Evolutionary conservation across 2,888 invertebrate species (phyloP).

Genomic region (Lithophane semibrunnea): DNA sequence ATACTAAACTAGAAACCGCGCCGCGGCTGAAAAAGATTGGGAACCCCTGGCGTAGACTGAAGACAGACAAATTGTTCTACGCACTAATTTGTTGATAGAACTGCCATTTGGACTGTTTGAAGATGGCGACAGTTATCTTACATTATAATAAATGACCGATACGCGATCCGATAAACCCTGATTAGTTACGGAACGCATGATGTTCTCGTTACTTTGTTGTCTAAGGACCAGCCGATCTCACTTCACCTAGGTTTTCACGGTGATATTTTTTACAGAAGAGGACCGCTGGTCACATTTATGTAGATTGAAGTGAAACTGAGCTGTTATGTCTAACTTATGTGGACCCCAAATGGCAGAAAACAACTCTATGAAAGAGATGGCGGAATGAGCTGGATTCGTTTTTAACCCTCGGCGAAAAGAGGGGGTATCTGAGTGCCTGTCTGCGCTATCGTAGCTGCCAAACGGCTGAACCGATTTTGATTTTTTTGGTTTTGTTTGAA

Average conservation of each 20-base stretch:
- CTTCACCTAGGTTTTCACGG: too few relatives aligned
- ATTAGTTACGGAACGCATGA: neutral
- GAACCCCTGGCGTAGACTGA: constrained; percentile 11
- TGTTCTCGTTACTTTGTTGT: neutral
- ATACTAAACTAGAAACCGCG: too few relatives aligned
- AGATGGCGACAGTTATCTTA: constrained; percentile 18
- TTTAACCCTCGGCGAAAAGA: neutral
- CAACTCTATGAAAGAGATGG: neutral
- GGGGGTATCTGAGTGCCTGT: too few relatives aligned
- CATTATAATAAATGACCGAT: constrained; percentile 11
- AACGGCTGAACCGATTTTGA: too few relatives aligned
- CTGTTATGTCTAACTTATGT: neutral
- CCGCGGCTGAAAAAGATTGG: too few relatives aligned
- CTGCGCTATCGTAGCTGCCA: too few relatives aligned
- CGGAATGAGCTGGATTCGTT: too few relatives aligned
- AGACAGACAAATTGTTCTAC: constrained; percentile 40
- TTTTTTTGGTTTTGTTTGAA: too few relatives aligned
- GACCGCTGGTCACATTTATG: neutral
- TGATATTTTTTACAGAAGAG: too few relatives aligned
- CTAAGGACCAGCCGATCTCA: neutral
- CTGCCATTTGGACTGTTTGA: constrained; percentile 18
- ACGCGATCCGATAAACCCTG: constrained; percentile 8
- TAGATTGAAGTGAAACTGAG: neutral
- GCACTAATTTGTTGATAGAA: constrained; percentile 34
- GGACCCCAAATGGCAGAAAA: neutral